Evolutionary conservation across 2,113 vertebrate genomes (phyloP).

Genomic region (Gracilinanus agilis): DNA sequence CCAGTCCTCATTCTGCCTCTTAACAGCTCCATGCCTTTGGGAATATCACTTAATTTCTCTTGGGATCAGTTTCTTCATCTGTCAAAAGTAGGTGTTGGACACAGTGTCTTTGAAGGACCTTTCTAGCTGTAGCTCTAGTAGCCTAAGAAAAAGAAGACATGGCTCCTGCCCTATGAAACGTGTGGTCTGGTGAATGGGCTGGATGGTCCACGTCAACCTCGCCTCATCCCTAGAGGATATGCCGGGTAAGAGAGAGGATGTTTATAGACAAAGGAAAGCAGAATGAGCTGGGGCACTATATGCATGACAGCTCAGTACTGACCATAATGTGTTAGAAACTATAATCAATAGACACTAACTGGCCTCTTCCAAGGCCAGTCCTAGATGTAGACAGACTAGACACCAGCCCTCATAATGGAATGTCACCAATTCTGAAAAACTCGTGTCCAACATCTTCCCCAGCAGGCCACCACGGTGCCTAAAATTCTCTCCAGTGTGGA

Average conservation of each 20-base stretch:
- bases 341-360: slow-evolving; percentile 20
- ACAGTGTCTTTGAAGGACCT: not conserved
- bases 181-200: not conserved
- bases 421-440: not conserved
- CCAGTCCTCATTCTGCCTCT: not conserved
- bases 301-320: slow-evolving; percentile 3
- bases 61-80: not conserved
- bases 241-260: not conserved
- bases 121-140: not conserved
- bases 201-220: not conserved
- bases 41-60: not conserved
- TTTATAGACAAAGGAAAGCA: not conserved
- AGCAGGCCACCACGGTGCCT: not conserved
- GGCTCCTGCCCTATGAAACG: not conserved
- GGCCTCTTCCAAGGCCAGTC: not conserved
- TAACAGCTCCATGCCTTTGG: not conserved
- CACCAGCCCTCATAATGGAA: not conserved
- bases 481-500: not conserved
- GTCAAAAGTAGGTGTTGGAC: not conserved
- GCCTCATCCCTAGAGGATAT: not conserved
- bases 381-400: not conserved
- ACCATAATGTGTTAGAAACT: not conserved
- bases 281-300: not conserved
- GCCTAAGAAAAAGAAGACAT: not conserved
- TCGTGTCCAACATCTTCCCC: not conserved